Evolutionary conservation across 1,140 invertebrate species (phyloP), one percentile per base, ranked within the genome.

Genomic region (Battus philenor): DNA sequence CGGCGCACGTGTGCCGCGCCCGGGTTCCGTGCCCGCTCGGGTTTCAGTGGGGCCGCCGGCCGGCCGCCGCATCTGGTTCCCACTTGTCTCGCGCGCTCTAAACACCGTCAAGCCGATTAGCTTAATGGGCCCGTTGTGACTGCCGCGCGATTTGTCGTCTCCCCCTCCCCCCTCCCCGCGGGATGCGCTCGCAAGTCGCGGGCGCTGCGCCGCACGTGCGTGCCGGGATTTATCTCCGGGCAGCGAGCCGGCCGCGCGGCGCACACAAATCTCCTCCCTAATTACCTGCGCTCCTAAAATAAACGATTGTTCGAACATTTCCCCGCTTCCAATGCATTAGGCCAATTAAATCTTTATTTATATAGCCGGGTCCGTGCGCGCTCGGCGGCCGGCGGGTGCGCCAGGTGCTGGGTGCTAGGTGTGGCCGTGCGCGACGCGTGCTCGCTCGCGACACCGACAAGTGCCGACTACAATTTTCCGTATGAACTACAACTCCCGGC

Each of bases 231-330:
- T 36, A 36, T 22, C n/a, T 2, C 15, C 9, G 9, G 9, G 15
- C 10, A 4, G 5, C 17, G 16, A 9, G 16, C 33, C 32, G 4
- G 15, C 17, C 15, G 17, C 33, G 33, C 17, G 33, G 16, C 17
- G 33, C 33, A 17, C 16, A 36, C 33, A 36, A 36, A 36, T 36
- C 33, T 36, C 15, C 11, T 9, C 4, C 8, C 2, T 36, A 36
- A 36, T 36, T 20, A 16, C 33, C 33, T 18, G 5, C 17, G 33
- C n/a, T 20, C 16, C 17, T 11, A 20, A 36, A 17, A 18, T 20
- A 36, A 36, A 36, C 16, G 2, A 36, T 36, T 36, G 33, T 20
- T 36, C 17, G 18, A 36, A 20, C 15, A 36, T 36, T 36, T 36
- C 33, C 9, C 20, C n/a, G 16, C 17, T 36, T 36, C n/a, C 6